Base-by-base conservation (phyloP, 2,113 vertebrate genomes). In the Recurvirostra avosetta region DNA sequence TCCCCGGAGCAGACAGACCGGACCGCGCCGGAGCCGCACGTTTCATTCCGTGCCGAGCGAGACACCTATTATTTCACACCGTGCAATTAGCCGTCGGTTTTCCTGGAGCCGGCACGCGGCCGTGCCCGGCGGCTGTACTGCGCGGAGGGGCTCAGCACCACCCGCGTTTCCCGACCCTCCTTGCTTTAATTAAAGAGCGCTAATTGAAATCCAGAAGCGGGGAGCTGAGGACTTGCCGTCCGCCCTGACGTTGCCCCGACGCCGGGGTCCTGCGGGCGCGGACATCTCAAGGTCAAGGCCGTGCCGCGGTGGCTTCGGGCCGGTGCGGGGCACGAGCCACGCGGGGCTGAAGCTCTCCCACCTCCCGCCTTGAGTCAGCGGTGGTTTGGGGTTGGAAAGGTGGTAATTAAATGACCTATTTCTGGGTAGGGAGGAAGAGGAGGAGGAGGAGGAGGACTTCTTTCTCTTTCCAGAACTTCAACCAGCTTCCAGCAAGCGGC, bases 331-430 rank as follows among this genome's bases (percentile, higher is more conserved):
- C 47, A 9, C 0, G n/a, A 53, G 78, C 36, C 2, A n/a, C 4
- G 0, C 4, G 1, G 58, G 87, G 58, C 15, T 40, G 80, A 15
- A 80, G 88, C 5, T 1, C 56, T 92, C 53, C 90, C 76, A 29
- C 43, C 84, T 59, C 53, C 87, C 15, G 63, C 59, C 94, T 65
- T 73, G 91, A 94, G 36, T 94, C 96, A 92, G 38, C 38, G 38
- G 34, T 53, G 85, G 3, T 73, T 84, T 81, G 78, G 84, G 85
- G 18, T 81, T 77, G 90, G 78, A 20, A 90, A 94, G 71, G 88
- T 79, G 79, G 74, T 91, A 72, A 94, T 96, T 96, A 90, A 95
- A n/a, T 76, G 86, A 52, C 95, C 95, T 95, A 92, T 94, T 96
- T 95, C 59, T 88, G 76, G 65, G 18, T 59, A 58, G 36, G 76